Evolutionary conservation across 2,113 vertebrate genomes (phyloP).

Genomic region (Chaetorhynchus papuensis): DNA sequence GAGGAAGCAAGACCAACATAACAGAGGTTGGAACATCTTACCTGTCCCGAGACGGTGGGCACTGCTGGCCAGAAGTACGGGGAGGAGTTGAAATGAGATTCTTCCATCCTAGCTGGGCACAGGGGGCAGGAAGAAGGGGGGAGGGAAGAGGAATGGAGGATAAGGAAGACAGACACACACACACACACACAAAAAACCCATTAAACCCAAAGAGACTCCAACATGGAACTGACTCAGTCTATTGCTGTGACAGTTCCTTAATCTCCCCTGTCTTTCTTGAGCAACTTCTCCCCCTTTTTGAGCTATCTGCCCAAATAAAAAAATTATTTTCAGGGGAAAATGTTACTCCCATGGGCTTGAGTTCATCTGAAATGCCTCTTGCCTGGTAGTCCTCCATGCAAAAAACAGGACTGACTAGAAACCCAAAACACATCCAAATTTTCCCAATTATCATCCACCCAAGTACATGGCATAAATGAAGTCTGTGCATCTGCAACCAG

Average conservation of each 20-base stretch:
- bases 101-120: slow-evolving; percentile 94
- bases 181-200: slow-evolving; percentile 7
- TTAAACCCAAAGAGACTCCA: not conserved
- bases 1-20: not conserved
- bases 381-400: not conserved
- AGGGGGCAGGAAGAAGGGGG: slow-evolving; percentile 49
- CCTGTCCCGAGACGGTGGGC: slow-evolving; percentile 92
- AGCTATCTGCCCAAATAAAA: not conserved
- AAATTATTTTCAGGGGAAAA: not conserved
- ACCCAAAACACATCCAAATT: not conserved
- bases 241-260: slow-evolving; percentile 26
- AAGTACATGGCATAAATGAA: not conserved
- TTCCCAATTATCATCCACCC: not conserved
- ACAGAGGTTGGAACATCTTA: slow-evolving; percentile 46
- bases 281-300: not conserved
- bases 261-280: not conserved
- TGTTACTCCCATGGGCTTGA: not conserved
- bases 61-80: slow-evolving; percentile 98
- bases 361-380: not conserved
- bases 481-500: not conserved
- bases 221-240: slow-evolving; percentile 35
- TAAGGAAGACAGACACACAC: slow-evolving; percentile 7
- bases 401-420: not conserved
- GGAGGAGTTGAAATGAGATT: slow-evolving; percentile 98
- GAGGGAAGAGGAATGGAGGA: slow-evolving; percentile 10